These are phyloP conservation scores for Bovichtus diacanthus DNA, from an alignment of 2,797 vertebrate species.

Conservation along the genomic window DNA sequence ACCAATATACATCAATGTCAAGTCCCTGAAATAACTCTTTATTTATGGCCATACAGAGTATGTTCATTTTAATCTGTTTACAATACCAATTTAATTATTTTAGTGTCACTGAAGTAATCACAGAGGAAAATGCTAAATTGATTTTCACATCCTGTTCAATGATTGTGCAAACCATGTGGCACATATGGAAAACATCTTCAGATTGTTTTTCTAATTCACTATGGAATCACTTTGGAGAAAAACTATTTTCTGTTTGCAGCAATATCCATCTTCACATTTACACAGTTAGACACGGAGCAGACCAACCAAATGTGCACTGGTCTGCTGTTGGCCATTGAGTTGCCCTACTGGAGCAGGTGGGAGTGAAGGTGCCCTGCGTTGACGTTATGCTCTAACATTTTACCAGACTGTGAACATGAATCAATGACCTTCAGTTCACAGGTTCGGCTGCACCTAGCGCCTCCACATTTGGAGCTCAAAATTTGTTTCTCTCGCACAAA, in stretches of 20 bases:
- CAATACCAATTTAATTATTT: conserved; percentile 31
- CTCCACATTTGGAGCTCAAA: background rate
- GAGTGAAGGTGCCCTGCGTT: conserved; percentile 9
- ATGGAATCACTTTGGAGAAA: conserved; percentile 11
- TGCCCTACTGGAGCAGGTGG: conserved; percentile 28
- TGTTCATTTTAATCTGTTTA: conserved; percentile 41
- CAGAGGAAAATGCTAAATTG: conserved; percentile 23
- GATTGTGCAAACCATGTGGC: conserved; percentile 30
- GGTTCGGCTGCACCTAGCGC: background rate
- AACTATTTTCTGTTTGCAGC: conserved; percentile 11
- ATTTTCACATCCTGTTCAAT: conserved; percentile 31
- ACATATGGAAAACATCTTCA: conserved; percentile 10
- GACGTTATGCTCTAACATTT: conserved; percentile 17
- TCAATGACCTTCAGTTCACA: conserved; percentile 26
- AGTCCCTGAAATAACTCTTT: conserved; percentile 36
- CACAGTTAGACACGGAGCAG: background rate
- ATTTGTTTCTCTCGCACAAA: conserved; percentile 4
- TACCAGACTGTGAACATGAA: conserved; percentile 21
- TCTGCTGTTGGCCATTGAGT: conserved; percentile 20
- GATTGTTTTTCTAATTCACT: conserved; percentile 26
- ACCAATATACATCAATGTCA: conserved; percentile 24
- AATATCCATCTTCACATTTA: conserved; percentile 10
- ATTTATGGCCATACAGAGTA: conserved; percentile 22
- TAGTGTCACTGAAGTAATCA: conserved; percentile 37
- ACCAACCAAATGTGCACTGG: background rate